Conservation (phyloP, 2,113 vertebrate genomes). For the Tetrao urogallus region DNA sequence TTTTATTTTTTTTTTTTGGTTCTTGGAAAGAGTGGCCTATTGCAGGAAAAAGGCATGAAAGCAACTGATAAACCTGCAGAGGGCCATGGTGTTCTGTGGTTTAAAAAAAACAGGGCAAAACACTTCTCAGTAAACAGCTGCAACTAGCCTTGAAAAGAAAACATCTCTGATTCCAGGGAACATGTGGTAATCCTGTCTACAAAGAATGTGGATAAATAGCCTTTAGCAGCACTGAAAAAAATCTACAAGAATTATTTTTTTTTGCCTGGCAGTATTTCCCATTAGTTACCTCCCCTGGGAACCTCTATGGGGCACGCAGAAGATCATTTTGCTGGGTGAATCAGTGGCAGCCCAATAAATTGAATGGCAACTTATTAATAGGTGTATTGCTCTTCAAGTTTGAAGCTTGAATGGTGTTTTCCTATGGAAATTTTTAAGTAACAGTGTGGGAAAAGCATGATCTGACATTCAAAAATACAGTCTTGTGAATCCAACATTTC, state of each 20-base stretch:
- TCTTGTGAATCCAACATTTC: not conserved
- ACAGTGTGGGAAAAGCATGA: not conserved
- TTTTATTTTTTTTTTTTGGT: not conserved
- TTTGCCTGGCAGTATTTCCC: not conserved
- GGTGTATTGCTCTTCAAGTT: not conserved
- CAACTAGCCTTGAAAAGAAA: conserved; percentile 23
- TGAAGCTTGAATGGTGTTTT: not conserved
- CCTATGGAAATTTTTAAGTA: conserved; percentile 6
- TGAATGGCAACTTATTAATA: not conserved
- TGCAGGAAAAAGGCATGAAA: not conserved
- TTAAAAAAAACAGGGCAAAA: not conserved
- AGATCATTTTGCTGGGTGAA: not conserved
- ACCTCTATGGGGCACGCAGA: not conserved
- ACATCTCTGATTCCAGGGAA: conserved; percentile 6
- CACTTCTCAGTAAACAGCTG: not conserved
- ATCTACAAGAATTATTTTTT: not conserved
- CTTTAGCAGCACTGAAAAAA: not conserved
- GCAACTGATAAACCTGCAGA: not conserved
- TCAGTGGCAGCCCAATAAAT: not conserved
- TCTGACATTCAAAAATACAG: not conserved
- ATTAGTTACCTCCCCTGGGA: not conserved
- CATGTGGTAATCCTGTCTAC: not conserved
- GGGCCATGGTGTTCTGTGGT: not conserved
- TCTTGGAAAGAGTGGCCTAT: not conserved
- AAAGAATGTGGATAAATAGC: not conserved